A percentile compares a stretch with the other conserved stretches of the same genome.
Evolutionary conservation across 2,888 invertebrate species (phyloP).

Genomic region (Timandra comae): DNA sequence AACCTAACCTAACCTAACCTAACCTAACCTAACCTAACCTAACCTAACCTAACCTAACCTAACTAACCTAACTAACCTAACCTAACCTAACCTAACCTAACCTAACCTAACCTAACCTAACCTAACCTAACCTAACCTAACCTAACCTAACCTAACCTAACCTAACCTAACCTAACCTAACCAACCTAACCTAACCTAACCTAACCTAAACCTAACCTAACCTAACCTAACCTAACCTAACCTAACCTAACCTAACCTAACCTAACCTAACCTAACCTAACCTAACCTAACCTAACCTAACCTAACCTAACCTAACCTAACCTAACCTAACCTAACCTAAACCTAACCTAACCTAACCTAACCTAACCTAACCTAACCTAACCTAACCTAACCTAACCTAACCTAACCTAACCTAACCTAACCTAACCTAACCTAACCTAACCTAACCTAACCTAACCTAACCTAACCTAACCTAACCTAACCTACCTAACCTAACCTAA

Average conservation of each 20-base stretch:
- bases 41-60: slow-evolving; percentile 14
- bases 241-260: slow-evolving; percentile 16
- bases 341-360: slow-evolving; percentile 13
- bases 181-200: slow-evolving; percentile 2
- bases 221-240: slow-evolving; percentile 13
- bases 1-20: slow-evolving; percentile 15
- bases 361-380: slow-evolving; percentile 15
- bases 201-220: slow-evolving; percentile 3
- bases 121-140: slow-evolving; percentile 11
- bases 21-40: slow-evolving; percentile 11
- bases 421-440: slow-evolving; percentile 10
- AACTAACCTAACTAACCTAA: too few relatives aligned
- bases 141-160: slow-evolving; percentile 11
- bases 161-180: slow-evolving; percentile 12
- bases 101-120: slow-evolving; percentile 11
- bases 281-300: slow-evolving; percentile 18
- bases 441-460: slow-evolving; percentile 11
- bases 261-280: slow-evolving; percentile 18
- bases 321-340: slow-evolving; percentile 17
- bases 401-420: slow-evolving; percentile 14
- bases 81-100: slow-evolving; percentile 10
- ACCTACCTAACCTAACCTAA: slow-evolving; percentile 13
- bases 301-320: slow-evolving; percentile 19
- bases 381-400: slow-evolving; percentile 12
- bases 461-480: slow-evolving; percentile 11